Evolutionary conservation across 2,797 vertebrate species (phyloP), one percentile per base, ranked within the genome.

Genomic region (Cuniculus paca): DNA sequence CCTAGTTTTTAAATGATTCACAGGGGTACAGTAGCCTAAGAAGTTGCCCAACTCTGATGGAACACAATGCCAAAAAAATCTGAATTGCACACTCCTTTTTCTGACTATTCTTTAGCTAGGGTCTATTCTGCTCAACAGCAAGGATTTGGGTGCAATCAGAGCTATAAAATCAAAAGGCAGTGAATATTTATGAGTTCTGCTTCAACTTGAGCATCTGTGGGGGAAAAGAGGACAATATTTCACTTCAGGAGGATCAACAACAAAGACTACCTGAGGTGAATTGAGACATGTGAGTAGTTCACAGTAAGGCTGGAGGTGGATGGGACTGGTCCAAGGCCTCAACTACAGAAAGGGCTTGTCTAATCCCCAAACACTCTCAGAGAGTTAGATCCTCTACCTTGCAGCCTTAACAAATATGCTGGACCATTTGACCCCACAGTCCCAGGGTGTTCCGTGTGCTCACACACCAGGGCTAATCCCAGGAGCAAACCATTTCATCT

Each of bases 181-280:
- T n/a, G 54, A 72, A 28, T 61, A 14, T 36, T 68, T 87, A 94
- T 5, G 22, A 95, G 26, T 39, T 75, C 82, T 61, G 58, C 22
- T 52, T 39, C 24, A 42, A 31, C 9, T 4, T 50, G 31, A 34
- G 14, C 28, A 39, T n/a, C 14, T 72, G 6, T 28, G 26, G 50
- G n/a, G 45, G 7, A 45, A 77, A 90, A 60, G 8, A 88, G 24
- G n/a, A 31, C 83, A 83, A 24, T 22, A 91, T 82, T 52, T 93
- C 11, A 52, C 24, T 50, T n/a, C n/a, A 79, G 13, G 60, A 63
- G 24, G 8, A 81, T 54, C 16, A 28, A 80, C 48, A 91, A 78
- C 65, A 85, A 82, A 84, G 26, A 34, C 3, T 9, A 16, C 26
- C 26, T 74, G 39, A 79, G 56, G 45, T 61, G 31, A 19, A 42